Conservation (phyloP, 2,888 invertebrate genomes). For the Germaria angustata region DNA sequence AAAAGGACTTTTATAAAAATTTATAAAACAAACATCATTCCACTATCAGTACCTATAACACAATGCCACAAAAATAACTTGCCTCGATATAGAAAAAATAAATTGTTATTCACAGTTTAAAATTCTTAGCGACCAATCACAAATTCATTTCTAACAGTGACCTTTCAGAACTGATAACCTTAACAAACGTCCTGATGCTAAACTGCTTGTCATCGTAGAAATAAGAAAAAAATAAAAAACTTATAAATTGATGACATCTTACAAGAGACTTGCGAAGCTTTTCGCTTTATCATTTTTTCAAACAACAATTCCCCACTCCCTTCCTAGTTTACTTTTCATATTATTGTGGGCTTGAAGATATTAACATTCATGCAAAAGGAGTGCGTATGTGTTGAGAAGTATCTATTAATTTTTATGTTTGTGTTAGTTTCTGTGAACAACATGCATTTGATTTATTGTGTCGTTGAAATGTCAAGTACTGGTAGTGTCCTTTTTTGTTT, state of each 20-base stretch:
- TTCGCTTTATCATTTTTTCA: not conserved
- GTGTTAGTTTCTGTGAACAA: not conserved
- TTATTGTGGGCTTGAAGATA: not conserved
- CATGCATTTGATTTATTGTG: constrained; percentile 59
- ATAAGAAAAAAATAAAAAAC: not conserved
- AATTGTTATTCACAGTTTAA: too few relatives aligned
- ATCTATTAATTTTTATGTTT: not conserved
- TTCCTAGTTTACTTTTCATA: not conserved
- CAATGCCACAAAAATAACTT: too few relatives aligned
- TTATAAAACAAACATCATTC: too few relatives aligned
- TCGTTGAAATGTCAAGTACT: constrained; percentile 47
- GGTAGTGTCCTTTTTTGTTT: constrained; percentile 30
- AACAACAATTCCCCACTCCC: not conserved
- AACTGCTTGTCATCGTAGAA: not conserved
- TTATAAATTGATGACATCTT: constrained; percentile 13
- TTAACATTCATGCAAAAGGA: not conserved
- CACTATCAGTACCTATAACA: too few relatives aligned
- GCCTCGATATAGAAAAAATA: too few relatives aligned
- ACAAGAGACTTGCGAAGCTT: not conserved
- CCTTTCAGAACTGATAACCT: not conserved
- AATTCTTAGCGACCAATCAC: not conserved
- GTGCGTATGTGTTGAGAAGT: not conserved
- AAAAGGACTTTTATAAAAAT: too few relatives aligned
- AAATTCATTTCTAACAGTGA: not conserved
- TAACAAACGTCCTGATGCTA: not conserved